phyloP scores from a whole-genome alignment of 2,113 vertebrate genomes.

The Neogobius melanostomus region DNA sequence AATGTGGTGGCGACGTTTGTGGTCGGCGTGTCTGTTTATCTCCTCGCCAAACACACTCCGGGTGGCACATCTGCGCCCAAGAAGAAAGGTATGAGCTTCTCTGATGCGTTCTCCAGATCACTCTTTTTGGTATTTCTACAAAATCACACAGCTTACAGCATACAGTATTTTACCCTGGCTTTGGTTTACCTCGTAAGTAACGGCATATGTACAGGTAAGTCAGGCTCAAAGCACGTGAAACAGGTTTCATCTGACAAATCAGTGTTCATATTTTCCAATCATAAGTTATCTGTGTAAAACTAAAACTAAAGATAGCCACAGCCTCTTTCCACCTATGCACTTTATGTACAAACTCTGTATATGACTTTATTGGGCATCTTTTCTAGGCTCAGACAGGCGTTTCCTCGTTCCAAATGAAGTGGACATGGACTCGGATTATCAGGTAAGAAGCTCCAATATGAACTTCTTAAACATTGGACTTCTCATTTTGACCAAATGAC shows the following conservation, averaged over 20 bases:
- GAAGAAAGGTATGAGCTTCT: slow-evolving; percentile 58
- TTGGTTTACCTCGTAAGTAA: too few relatives aligned
- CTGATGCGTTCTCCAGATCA: neutral
- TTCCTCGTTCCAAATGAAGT: neutral
- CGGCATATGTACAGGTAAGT: too few relatives aligned
- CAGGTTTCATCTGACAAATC: too few relatives aligned
- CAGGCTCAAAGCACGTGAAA: too few relatives aligned
- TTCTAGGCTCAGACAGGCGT: slow-evolving; percentile 38
- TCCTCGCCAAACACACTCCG: slow-evolving; percentile 33
- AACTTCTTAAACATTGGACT: neutral
- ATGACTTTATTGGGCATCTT: neutral
- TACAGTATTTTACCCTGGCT: too few relatives aligned
- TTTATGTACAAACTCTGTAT: neutral
- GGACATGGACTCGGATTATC: slow-evolving; percentile 8
- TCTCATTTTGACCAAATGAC: neutral
- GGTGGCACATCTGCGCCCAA: neutral
- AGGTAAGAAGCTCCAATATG: slow-evolving; percentile 34
- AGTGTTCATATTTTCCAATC: too few relatives aligned
- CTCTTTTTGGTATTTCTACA: neutral
- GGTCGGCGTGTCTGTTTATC: slow-evolving; percentile 65
- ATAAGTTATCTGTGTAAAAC: too few relatives aligned
- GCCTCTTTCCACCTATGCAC: too few relatives aligned
- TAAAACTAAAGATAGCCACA: too few relatives aligned
- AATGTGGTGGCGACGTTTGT: slow-evolving; percentile 44
- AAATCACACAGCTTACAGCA: neutral